A percentile compares a stretch with the other conserved stretches of the same genome.
Evolutionary conservation across 2,797 vertebrate species (phyloP).

Genomic region (Neopelma chrysocephalum): DNA sequence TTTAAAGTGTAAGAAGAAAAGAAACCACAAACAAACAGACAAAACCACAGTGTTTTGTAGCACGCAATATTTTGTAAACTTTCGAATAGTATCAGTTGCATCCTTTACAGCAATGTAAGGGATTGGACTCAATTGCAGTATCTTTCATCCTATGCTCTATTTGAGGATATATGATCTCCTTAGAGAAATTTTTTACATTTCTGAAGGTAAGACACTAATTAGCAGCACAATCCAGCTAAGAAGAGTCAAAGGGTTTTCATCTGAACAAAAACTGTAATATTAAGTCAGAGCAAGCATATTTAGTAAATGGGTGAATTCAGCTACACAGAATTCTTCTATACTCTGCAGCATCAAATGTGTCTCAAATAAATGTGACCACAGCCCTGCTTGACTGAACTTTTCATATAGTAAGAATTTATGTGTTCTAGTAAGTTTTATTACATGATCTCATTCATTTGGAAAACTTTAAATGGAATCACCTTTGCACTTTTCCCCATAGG

Average conservation of each 20-base stretch:
- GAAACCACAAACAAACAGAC: not conserved
- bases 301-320: not conserved
- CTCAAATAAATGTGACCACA: not conserved
- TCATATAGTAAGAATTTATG: not conserved
- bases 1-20: not conserved
- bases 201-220: not conserved
- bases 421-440: not conserved
- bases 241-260: not conserved
- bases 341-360: not conserved
- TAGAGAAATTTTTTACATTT: not conserved
- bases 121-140: not conserved
- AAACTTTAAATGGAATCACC: slow-evolving; percentile 31
- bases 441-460: not conserved
- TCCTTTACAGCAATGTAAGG: not conserved
- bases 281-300: not conserved
- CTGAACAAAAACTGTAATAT: not conserved
- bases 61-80: not conserved
- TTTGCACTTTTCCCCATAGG: not conserved
- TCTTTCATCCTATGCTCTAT: not conserved
- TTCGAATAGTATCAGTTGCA: not conserved
- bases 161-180: not conserved
- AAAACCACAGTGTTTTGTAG: not conserved
- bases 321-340: not conserved
- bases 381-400: not conserved
- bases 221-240: not conserved